A percentile compares a stretch with the other conserved stretches of the same genome.
phyloP scores from a whole-genome alignment of 1,140 invertebrate species.

The Solenopsis invicta region DNA sequence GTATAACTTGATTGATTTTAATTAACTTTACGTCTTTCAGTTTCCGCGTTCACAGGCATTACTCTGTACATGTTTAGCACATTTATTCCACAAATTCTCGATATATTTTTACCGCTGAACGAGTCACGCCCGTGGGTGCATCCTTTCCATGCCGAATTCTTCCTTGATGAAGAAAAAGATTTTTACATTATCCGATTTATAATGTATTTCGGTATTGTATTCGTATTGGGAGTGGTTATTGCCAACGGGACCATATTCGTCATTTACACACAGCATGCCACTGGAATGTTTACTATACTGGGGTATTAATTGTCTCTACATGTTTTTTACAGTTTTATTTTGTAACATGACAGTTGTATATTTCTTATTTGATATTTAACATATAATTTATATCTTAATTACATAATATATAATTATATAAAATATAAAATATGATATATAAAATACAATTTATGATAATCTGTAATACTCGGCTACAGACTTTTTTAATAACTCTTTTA shows the following conservation, averaged over 20 bases:
- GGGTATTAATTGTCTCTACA: too few species aligned
- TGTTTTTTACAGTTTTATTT: too few species aligned
- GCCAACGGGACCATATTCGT: constrained; percentile 45
- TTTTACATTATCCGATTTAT: constrained; percentile 53
- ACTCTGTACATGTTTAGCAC: neutral
- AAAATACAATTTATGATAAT: too few species aligned
- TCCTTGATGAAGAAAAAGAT: constrained; percentile 52
- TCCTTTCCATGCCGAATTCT: constrained; percentile 28
- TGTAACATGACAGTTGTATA: too few species aligned
- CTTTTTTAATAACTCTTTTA: too few species aligned
- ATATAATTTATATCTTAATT: too few species aligned
- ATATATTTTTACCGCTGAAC: constrained; percentile 54
- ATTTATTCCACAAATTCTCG: constrained; percentile 29
- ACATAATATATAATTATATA: too few species aligned
- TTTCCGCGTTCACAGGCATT: neutral
- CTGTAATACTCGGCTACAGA: too few species aligned
- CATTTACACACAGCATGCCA: constrained; percentile 58
- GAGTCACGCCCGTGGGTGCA: constrained; percentile 42
- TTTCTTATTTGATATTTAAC: too few species aligned
- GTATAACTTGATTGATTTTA: too few species aligned
- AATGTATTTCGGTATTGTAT: neutral
- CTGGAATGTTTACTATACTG: constrained; percentile 63
- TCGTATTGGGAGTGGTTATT: constrained; percentile 1
- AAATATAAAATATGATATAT: too few species aligned
- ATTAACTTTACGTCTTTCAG: constrained; percentile 6